Evolutionary conservation across 1,140 invertebrate species (phyloP).

Genomic region (Drosophila pallidifrons): DNA sequence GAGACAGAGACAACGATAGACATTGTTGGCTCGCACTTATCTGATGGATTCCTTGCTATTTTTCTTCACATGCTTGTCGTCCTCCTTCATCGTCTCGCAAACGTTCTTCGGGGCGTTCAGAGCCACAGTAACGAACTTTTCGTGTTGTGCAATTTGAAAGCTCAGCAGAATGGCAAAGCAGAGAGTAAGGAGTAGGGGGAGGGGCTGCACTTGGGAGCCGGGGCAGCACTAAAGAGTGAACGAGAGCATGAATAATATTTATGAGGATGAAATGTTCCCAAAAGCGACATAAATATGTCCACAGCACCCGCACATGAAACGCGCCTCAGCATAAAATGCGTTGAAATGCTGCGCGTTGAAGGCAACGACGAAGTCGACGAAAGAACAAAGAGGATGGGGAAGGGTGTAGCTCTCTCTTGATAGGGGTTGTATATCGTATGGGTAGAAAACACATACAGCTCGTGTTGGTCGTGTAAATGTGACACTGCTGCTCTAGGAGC

Average conservation of each 20-base stretch:
- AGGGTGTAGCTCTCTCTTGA: slow-evolving; percentile 5
- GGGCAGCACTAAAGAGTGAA: slow-evolving; percentile 61
- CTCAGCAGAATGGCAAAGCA: slow-evolving; percentile 60
- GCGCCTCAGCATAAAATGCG: slow-evolving; percentile 72
- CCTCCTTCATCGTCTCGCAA: slow-evolving; percentile 8
- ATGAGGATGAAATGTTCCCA: slow-evolving; percentile 84
- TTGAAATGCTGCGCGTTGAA: slow-evolving; percentile 55
- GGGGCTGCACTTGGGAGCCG: background rate
- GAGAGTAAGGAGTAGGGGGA: slow-evolving; percentile 5
- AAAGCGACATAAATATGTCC: slow-evolving; percentile 85
- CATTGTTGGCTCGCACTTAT: slow-evolving; percentile 64
- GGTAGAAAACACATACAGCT: background rate
- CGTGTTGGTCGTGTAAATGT: slow-evolving; percentile 10
- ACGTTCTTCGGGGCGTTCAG: slow-evolving; percentile 32
- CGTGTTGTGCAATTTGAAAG: slow-evolving; percentile 68
- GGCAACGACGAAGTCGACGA: background rate
- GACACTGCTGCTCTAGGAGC: slow-evolving; percentile 4
- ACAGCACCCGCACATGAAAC: slow-evolving; percentile 79
- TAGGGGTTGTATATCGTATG: slow-evolving; percentile 28
- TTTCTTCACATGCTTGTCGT: slow-evolving; percentile 62
- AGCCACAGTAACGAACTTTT: slow-evolving; percentile 70
- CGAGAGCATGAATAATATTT: slow-evolving; percentile 84
- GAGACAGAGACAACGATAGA: slow-evolving; percentile 17
- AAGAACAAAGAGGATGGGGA: background rate
- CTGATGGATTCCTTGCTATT: slow-evolving; percentile 75